phyloP scores from a whole-genome alignment of 2,888 invertebrate species.

The Xestoiulus laeticollis region DNA sequence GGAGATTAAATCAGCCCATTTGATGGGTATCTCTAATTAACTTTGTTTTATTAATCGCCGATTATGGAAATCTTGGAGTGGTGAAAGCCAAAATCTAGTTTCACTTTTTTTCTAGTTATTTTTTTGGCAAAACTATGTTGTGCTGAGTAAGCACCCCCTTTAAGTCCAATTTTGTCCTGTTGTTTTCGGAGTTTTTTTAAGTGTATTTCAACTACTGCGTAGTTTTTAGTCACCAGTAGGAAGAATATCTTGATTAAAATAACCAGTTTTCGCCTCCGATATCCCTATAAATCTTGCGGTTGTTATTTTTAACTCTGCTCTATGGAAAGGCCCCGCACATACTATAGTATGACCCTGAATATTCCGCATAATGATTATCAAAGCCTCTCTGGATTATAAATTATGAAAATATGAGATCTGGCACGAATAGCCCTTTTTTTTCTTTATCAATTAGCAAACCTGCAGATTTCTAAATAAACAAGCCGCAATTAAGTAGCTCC shows the following conservation, averaged over 20 bases:
- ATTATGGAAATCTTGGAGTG: not conserved
- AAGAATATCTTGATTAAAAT: conserved; percentile 22
- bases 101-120: not conserved
- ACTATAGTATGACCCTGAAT: not conserved
- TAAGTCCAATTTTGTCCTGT: not conserved
- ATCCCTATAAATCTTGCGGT: conserved; percentile 3
- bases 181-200: not conserved
- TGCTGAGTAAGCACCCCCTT: not conserved
- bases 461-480: conserved; percentile 16
- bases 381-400: not conserved
- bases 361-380: not conserved
- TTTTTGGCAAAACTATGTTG: not conserved
- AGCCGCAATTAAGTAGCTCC: not conserved
- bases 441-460: not conserved
- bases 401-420: not conserved
- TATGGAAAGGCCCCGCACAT: not conserved
- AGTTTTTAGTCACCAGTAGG: not conserved
- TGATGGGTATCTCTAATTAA: not conserved
- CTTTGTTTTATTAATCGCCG: not conserved
- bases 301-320: not conserved
- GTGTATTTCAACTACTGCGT: not conserved
- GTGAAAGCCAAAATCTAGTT: not conserved
- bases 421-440: not conserved
- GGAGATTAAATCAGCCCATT: not conserved
- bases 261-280: conserved; percentile 34